Percentiles rank a stretch among this genome's conserved stretches.
Conservation (phyloP, 2,888 invertebrate genomes). For the Netelia fuscicornis region DNA sequence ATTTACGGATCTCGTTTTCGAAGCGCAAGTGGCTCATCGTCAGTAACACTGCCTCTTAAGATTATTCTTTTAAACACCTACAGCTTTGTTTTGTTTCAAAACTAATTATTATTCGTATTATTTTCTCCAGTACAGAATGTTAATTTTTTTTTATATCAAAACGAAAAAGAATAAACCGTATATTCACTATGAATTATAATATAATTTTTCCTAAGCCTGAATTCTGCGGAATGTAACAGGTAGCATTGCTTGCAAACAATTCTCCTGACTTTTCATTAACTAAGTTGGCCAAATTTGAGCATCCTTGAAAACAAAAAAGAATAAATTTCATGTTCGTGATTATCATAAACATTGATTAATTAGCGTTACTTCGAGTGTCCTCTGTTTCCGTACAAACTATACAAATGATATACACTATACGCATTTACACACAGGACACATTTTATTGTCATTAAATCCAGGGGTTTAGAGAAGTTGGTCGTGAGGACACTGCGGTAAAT, state of each 20-base stretch:
- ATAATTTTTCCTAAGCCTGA: neutral
- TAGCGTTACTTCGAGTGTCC: neutral
- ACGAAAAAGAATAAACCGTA: neutral
- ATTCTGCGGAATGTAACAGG: neutral
- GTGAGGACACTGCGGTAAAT: constrained; percentile 33
- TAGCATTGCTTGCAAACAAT: neutral
- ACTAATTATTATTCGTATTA: no score
- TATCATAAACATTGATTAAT: constrained; percentile 22
- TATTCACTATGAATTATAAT: neutral
- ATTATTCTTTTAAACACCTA: no score
- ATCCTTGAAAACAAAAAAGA: no score
- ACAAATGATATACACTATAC: neutral
- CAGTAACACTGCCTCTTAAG: no score
- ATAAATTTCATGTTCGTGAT: neutral
- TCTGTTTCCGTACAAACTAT: neutral
- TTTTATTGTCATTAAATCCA: constrained; percentile 12
- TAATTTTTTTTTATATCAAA: no score
- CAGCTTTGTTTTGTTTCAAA: no score
- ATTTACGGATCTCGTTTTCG: no score
- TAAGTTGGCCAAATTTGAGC: neutral
- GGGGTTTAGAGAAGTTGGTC: neutral
- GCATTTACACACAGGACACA: neutral
- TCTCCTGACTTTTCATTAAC: neutral
- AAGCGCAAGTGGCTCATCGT: no score
- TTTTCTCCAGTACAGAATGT: no score